Evolutionary conservation across 2,797 vertebrate species (phyloP), one percentile per base, ranked within the genome.

Genomic region (Gadopsis bispinosus): DNA sequence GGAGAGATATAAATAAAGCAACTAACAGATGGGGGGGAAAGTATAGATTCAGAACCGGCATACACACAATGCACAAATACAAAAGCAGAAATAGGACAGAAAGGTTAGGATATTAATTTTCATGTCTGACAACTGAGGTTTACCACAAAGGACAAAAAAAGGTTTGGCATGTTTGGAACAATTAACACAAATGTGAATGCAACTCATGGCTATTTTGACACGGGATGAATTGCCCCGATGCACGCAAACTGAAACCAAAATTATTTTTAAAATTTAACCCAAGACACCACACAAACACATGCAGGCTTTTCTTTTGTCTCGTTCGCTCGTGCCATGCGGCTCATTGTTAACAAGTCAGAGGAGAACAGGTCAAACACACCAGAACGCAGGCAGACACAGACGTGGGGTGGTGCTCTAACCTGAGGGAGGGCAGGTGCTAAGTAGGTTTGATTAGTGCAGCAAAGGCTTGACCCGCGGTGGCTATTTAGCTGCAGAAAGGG

Each of bases 361-460:
- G 37, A 56, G 73, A 5, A 41, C 62, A 72, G 64, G 69, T 75
- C 48, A 85, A 74, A 56, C 61, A 84, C 73, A 69, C 4, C 37
- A 35, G 66, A 1, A 68, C 66, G n/a, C 67, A 76, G 37, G 59
- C 47, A 72, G 60, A 80, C 71, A 81, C 45, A 82, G 81, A 86
- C 62, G 54, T 0, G 4, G 79, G 50, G 80, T 35, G 41, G 85
- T 84, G 80, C 90, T 94, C 97, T 96, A 96, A 98, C 97, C 97
- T 99, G 96, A 90, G 93, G 88, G 83, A 80, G 86, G 93, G 82
- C 87, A 93, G 95, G 93, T 65, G 94, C 95, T 79, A 96, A 95
- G 95, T 90, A 89, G 93, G 96, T 95, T 55, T 96, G 96, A 92
- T 96, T 97, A 97, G 96, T 95, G 95, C 93, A 92, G 94, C 93